A percentile compares a stretch with the other conserved stretches of the same genome.
Conservation (phyloP, 2,797 vertebrate species). For the Thunnus albacares region DNA sequence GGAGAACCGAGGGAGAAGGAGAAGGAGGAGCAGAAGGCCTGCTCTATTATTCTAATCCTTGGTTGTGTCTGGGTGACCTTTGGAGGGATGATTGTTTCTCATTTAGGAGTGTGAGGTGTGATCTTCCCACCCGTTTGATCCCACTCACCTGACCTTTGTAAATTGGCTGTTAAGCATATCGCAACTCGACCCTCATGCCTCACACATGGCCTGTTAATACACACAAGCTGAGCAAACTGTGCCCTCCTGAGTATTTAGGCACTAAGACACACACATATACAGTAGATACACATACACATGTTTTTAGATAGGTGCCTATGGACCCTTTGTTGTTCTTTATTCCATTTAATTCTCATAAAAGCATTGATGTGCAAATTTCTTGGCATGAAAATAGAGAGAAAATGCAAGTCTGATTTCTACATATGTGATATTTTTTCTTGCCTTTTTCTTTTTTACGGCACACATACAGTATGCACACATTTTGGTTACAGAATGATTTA, state of each 20-base stretch:
- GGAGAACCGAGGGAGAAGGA: conserved; percentile 61
- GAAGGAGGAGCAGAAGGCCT: conserved; percentile 76
- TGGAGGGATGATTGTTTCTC: conserved; percentile 89
- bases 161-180: conserved; percentile 92
- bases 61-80: conserved; percentile 87
- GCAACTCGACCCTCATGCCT: conserved; percentile 81
- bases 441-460: conserved; percentile 4
- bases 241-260: conserved; percentile 66
- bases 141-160: conserved; percentile 91
- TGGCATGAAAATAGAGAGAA: not conserved
- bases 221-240: conserved; percentile 61
- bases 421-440: conserved; percentile 34
- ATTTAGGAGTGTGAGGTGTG: conserved; percentile 89
- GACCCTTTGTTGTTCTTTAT: conserved; percentile 8
- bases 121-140: conserved; percentile 89
- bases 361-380: not conserved
- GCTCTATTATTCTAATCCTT: conserved; percentile 89
- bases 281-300: conserved; percentile 11
- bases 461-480: conserved; percentile 33
- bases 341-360: conserved; percentile 23
- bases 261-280: conserved; percentile 39
- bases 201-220: conserved; percentile 77
- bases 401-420: conserved; percentile 2
- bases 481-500: conserved; percentile 54
- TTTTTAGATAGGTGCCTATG: conserved; percentile 3